Evolutionary conservation across 2,113 vertebrate species (phyloP).

Genomic region (Nothocercus julius): DNA sequence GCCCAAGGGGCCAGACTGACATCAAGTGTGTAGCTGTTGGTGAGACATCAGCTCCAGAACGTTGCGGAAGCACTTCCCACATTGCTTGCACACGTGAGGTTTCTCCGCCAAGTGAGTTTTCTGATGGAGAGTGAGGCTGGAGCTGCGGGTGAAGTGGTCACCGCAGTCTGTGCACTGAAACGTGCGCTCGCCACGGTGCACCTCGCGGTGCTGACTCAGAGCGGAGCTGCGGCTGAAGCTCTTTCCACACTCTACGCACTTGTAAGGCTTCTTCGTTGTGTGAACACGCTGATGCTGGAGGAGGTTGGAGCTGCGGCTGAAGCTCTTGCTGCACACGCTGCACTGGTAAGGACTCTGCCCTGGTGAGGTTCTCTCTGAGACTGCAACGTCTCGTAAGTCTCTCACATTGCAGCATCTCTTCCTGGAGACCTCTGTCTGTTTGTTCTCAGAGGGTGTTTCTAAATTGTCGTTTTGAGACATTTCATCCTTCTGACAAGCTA

Average conservation of each 20-base stretch:
- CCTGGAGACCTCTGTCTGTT: neutral
- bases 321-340: slow-evolving; percentile 53
- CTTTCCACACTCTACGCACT: slow-evolving; percentile 5
- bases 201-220: neutral
- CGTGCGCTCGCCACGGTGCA: neutral
- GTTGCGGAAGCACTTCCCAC: neutral
- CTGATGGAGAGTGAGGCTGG: neutral
- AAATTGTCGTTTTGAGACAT: neutral
- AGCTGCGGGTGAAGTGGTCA: neutral
- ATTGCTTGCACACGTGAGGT: neutral
- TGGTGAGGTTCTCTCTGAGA: neutral
- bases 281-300: slow-evolving; percentile 47
- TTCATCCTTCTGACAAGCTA: neutral
- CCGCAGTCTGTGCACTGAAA: neutral
- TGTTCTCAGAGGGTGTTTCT: neutral
- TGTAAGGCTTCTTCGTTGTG: neutral
- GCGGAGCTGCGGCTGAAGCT: slow-evolving; percentile 4
- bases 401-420: neutral
- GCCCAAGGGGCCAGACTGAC: neutral
- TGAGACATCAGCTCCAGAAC: neutral
- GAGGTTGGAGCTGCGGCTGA: slow-evolving; percentile 48
- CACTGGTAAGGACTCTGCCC: slow-evolving; percentile 44
- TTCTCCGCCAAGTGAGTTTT: neutral
- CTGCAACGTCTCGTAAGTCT: neutral
- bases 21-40: fast-evolving